phyloP scores from a whole-genome alignment of 2,113 vertebrate genomes.

The Glaucomys volans region DNA sequence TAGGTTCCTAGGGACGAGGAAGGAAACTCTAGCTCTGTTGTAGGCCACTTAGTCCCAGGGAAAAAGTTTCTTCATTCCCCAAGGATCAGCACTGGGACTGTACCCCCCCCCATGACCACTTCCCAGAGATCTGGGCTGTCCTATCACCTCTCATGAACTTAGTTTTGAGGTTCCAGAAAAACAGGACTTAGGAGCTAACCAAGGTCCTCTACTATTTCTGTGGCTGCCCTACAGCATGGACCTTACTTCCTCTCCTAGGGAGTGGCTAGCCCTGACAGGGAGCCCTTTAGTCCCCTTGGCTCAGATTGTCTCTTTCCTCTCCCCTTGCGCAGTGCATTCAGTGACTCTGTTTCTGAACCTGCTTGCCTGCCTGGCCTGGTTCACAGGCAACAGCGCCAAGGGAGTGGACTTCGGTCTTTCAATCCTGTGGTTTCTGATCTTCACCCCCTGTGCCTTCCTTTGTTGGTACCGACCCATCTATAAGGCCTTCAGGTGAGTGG shows the following conservation, averaged over 20 bases:
- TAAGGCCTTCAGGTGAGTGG: constrained; percentile 95
- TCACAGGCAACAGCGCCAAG: constrained; percentile 73
- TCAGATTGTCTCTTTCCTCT: background rate
- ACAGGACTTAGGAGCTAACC: background rate
- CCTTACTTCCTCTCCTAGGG: background rate
- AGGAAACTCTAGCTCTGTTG: background rate
- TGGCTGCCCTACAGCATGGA: background rate
- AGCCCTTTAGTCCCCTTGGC: background rate
- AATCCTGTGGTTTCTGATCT: constrained; percentile 97
- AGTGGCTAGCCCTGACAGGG: background rate
- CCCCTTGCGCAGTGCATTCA: constrained; percentile 91
- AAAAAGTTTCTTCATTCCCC: background rate
- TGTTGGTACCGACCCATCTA: constrained; percentile 99
- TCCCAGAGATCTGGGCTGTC: background rate
- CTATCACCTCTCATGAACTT: background rate
- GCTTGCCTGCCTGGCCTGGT: constrained; percentile 95
- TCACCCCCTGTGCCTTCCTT: constrained; percentile 96
- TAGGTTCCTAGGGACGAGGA: background rate
- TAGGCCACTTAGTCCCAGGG: background rate
- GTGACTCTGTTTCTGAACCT: constrained; percentile 96
- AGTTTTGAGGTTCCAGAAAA: background rate
- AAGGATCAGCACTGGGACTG: background rate
- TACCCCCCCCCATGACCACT: too few relatives aligned
- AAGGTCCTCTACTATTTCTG: background rate
- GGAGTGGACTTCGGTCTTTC: constrained; percentile 96